Percentiles rank a stretch among this genome's conserved stretches.
Evolutionary conservation across 2,113 vertebrate genomes (phyloP).

Genomic region (Coryphaenoides rupestris): DNA sequence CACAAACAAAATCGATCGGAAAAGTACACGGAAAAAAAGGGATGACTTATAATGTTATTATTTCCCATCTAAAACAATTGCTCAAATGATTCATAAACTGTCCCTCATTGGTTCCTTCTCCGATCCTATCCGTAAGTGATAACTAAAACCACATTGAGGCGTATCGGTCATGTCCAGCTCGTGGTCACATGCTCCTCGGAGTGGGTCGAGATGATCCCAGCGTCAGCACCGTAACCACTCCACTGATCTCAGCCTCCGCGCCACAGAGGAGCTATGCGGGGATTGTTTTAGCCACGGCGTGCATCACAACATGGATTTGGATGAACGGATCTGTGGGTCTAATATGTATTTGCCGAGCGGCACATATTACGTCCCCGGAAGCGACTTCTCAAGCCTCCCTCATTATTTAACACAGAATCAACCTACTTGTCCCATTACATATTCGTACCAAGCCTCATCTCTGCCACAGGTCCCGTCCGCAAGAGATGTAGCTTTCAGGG

Average conservation of each 20-base stretch:
- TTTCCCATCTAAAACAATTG: too few species aligned
- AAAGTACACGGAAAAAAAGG: too few species aligned
- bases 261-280: slow-evolving; percentile 87
- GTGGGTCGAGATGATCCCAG: slow-evolving; percentile 99
- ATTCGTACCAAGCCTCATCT: slow-evolving; percentile 93
- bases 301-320: slow-evolving; percentile 98
- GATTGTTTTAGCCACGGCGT: slow-evolving; percentile 84
- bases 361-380: slow-evolving; percentile 98
- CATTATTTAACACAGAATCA: slow-evolving; percentile 96
- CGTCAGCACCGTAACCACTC: slow-evolving; percentile 99
- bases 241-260: slow-evolving; percentile 87
- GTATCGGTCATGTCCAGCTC: slow-evolving; percentile 96
- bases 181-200: slow-evolving; percentile 98
- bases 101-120: slow-evolving; percentile 43
- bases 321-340: slow-evolving; percentile 95
- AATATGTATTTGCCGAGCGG: slow-evolving; percentile 99
- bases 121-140: slow-evolving; percentile 31
- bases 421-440: slow-evolving; percentile 96
- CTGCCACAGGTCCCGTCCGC: slow-evolving; percentile 96
- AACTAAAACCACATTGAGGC: slow-evolving; percentile 57
- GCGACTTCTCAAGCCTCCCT: slow-evolving; percentile 96
- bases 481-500: slow-evolving; percentile 97
- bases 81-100: too few species aligned
- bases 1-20: too few species aligned
- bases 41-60: too few species aligned